Conservation (phyloP, 1,140 invertebrate species). For the Ostrea denselamellosa region DNA sequence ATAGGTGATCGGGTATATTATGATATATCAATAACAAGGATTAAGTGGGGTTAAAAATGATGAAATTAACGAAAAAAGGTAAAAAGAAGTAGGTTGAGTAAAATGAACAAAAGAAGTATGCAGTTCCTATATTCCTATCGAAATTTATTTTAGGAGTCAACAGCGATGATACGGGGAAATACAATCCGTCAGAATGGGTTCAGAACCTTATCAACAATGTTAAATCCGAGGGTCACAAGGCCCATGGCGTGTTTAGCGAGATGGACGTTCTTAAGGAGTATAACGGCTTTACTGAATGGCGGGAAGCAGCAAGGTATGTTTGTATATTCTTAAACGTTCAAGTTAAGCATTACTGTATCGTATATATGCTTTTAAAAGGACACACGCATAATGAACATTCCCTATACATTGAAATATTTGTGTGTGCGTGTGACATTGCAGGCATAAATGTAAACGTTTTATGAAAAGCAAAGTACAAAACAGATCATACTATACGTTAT, state of each 20-base stretch:
- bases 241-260: conserved; percentile 70
- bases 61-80: background rate
- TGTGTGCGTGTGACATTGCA: too few species aligned
- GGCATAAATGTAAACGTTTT: too few species aligned
- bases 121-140: background rate
- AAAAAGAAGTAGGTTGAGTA: too few species aligned
- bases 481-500: too few species aligned
- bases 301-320: conserved; percentile 71
- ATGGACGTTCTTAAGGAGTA: conserved; percentile 68
- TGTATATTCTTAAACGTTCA: background rate
- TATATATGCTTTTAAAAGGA: too few species aligned
- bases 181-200: conserved; percentile 63
- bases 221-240: conserved; percentile 63
- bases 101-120: background rate
- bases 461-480: too few species aligned
- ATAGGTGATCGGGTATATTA: background rate
- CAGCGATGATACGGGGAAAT: conserved; percentile 54
- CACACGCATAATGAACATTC: too few species aligned
- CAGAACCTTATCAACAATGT: conserved; percentile 62
- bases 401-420: too few species aligned
- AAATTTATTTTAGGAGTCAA: conserved; percentile 33
- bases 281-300: conserved; percentile 68
- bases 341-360: too few species aligned
- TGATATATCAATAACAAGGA: background rate
- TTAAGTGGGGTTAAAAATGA: background rate